Conservation (phyloP, 2,888 invertebrate species). For the Micropterix aruncella region DNA sequence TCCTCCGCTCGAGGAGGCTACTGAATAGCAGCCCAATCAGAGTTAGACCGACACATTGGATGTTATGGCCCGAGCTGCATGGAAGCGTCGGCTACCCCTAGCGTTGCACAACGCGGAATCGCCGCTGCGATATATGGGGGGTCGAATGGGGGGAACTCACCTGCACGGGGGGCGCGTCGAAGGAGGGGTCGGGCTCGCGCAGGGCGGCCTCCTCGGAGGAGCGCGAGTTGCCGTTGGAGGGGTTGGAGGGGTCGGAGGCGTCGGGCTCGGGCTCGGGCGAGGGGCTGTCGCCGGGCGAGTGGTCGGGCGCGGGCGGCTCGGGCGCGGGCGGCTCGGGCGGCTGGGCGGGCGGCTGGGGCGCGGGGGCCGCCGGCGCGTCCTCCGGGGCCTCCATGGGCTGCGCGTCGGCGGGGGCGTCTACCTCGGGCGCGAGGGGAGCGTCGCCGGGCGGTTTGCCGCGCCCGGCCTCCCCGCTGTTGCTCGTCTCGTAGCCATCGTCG, state of each 20-base stretch:
- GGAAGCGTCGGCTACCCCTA: slow-evolving; percentile 6
- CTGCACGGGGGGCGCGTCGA: slow-evolving; percentile 11
- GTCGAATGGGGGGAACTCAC: slow-evolving; percentile 9
- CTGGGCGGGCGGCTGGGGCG: slow-evolving; percentile 15
- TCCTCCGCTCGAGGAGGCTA: too few species aligned
- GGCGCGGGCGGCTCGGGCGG: slow-evolving; percentile 18
- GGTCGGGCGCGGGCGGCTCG: slow-evolving; percentile 17
- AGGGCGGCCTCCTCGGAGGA: slow-evolving; percentile 8
- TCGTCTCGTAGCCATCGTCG: slow-evolving; percentile 85
- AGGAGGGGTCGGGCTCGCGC: slow-evolving; percentile 7
- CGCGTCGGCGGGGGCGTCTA: slow-evolving; percentile 12
- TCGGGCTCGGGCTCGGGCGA: slow-evolving; percentile 12
- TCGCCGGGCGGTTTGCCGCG: slow-evolving; percentile 22
- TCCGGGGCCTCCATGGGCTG: slow-evolving; percentile 44
- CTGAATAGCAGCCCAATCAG: too few species aligned
- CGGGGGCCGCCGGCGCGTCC: slow-evolving; percentile 79
- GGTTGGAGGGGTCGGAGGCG: slow-evolving; percentile 11
- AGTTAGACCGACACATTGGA: slow-evolving; percentile 5
- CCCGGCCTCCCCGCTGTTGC: slow-evolving; percentile 47
- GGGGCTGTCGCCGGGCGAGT: slow-evolving; percentile 11
- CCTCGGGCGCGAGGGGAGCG: slow-evolving; percentile 7
- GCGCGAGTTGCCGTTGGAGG: slow-evolving; percentile 3
- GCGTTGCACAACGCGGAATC: slow-evolving; percentile 9
- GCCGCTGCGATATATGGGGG: slow-evolving; percentile 6
- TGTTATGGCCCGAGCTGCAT: slow-evolving; percentile 14